A percentile compares a stretch with the other conserved stretches of the same genome.
These are phyloP conservation scores for Pheosia tremula DNA, from an alignment of 2,888 invertebrate genomes.

Conservation along the genomic window DNA sequence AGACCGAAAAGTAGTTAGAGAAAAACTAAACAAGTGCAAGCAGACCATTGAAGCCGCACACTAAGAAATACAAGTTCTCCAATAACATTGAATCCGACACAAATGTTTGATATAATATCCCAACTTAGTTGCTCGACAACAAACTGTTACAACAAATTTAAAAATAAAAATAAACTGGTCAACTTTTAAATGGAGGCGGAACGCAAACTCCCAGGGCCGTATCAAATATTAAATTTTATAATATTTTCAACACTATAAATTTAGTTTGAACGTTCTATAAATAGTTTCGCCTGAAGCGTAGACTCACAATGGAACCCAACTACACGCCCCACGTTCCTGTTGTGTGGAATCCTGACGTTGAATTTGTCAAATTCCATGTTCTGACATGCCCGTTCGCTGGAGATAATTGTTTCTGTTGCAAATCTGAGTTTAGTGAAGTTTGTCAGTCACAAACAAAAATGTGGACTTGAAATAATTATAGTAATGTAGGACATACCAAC, in stretches of 20 bases:
- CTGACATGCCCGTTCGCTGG: constrained; percentile 20
- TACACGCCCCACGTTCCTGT: background rate
- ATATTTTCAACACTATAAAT: constrained; percentile 28
- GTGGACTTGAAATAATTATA: no score
- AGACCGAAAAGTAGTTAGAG: background rate
- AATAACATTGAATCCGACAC: background rate
- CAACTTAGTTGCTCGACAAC: background rate
- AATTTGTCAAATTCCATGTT: constrained; percentile 26
- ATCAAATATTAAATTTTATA: constrained; percentile 35
- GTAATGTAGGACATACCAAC: no score
- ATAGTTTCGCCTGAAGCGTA: constrained; percentile 20
- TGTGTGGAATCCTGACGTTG: constrained; percentile 10
- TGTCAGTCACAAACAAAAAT: background rate
- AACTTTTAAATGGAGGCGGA: constrained; percentile 15
- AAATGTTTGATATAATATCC: background rate
- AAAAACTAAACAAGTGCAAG: background rate
- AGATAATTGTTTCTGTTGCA: constrained; percentile 17
- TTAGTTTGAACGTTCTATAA: constrained; percentile 18
- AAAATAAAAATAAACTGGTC: constrained; percentile 15
- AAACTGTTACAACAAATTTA: constrained; percentile 2
- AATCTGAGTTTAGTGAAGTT: background rate
- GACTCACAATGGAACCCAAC: constrained; percentile 1
- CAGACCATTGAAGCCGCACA: background rate
- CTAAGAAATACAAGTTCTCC: background rate
- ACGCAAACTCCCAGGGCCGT: constrained; percentile 10